Percentiles rank a stretch among this genome's conserved stretches.
These are phyloP conservation scores for Brachionichthys hirsutus DNA, from an alignment of 2,113 vertebrate species.

Conservation along the genomic window DNA sequence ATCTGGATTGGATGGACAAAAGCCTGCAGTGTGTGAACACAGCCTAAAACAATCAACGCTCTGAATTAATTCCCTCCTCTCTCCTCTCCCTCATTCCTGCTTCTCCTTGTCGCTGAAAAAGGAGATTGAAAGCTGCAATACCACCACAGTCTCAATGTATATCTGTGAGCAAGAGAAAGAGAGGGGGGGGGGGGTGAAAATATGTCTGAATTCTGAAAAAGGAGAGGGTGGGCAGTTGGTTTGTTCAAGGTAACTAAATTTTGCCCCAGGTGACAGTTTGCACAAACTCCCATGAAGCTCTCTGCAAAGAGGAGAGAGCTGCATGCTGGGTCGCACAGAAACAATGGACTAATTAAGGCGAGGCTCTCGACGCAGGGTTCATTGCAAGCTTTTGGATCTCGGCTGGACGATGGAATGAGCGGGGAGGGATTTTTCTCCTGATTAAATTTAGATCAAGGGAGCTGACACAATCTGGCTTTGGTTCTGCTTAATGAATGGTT, in stretches of 20 bases:
- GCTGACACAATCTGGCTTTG: conserved; percentile 65
- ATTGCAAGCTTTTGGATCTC: conserved; percentile 60
- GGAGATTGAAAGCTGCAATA: conserved; percentile 57
- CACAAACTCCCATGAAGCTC: conserved; percentile 63
- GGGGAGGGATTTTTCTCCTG: conserved; percentile 30
- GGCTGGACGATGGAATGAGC: conserved; percentile 47
- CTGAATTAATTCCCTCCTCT: conserved; percentile 23
- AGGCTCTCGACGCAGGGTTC: conserved; percentile 56
- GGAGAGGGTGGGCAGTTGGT: neutral
- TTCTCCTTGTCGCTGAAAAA: conserved; percentile 34
- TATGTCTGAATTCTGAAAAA: conserved; percentile 12
- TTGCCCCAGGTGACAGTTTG: conserved; percentile 71
- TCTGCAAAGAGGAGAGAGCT: conserved; percentile 47
- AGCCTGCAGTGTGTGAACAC: conserved; percentile 28
- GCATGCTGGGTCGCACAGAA: conserved; percentile 57
- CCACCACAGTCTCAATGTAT: conserved; percentile 30
- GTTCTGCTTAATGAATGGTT: conserved; percentile 62
- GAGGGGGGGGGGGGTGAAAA: conserved; percentile 34
- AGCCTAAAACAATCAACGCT: conserved; percentile 46
- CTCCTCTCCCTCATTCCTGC: neutral
- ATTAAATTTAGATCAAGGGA: conserved; percentile 69
- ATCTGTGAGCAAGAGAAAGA: conserved; percentile 38
- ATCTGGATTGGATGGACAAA: conserved; percentile 13
- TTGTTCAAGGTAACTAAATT: conserved; percentile 36
- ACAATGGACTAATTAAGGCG: conserved; percentile 71